These are phyloP conservation scores for Drosophila navojoa DNA, from an alignment of 1,140 invertebrate species.

Conservation along the genomic window DNA sequence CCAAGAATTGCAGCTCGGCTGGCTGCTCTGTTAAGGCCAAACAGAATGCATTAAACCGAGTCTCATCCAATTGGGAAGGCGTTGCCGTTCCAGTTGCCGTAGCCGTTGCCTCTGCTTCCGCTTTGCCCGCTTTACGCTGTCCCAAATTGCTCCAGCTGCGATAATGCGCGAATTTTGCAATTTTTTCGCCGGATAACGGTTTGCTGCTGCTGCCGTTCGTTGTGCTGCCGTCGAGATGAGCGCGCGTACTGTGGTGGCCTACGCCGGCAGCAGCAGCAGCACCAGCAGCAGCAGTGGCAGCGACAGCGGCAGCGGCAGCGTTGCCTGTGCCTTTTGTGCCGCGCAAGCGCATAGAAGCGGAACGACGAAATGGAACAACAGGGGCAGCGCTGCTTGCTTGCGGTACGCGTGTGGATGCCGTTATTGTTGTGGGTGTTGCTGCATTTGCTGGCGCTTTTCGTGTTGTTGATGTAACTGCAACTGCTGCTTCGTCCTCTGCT, in stretches of 20 bases:
- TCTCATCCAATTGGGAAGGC: neutral
- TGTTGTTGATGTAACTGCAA: neutral
- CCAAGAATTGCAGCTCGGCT: conserved; percentile 20
- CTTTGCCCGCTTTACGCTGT: conserved; percentile 19
- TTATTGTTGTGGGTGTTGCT: conserved; percentile 11
- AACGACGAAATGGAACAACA: conserved; percentile 55
- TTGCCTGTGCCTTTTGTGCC: conserved; percentile 37
- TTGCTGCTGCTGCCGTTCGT: conserved; percentile 20
- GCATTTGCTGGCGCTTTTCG: neutral
- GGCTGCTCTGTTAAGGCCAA: conserved; percentile 41
- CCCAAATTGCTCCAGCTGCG: conserved; percentile 69
- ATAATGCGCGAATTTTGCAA: conserved; percentile 48
- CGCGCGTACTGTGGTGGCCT: conserved; percentile 73
- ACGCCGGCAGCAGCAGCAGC: conserved; percentile 29
- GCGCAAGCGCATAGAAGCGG: conserved; percentile 76
- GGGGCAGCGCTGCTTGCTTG: conserved; percentile 38
- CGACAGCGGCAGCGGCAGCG: conserved; percentile 23
- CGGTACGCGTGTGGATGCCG: conserved; percentile 67
- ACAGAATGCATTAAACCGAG: conserved; percentile 40
- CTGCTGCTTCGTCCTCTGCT: neutral
- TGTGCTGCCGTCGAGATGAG: conserved; percentile 65
- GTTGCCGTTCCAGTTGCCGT: no score
- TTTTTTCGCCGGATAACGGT: neutral
- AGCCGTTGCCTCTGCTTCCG: neutral
- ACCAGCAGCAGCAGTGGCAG: conserved; percentile 31